These are phyloP conservation scores for Poeciliopsis turneri DNA, from an alignment of 2,797 vertebrate genomes.

Conservation along the genomic window DNA sequence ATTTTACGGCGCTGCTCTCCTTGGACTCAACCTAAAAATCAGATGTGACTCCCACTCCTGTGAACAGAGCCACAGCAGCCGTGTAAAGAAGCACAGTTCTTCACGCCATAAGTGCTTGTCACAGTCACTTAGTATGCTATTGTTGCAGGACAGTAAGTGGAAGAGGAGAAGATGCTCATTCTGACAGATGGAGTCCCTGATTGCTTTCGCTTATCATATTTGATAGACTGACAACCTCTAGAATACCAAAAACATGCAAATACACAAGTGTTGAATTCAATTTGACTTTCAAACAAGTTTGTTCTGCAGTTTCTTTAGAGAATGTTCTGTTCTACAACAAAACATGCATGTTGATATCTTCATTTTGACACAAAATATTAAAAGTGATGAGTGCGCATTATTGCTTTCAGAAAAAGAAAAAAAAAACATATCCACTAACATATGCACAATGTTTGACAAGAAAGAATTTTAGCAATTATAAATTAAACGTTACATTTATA, in stretches of 20 bases:
- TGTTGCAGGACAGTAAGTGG: constrained; percentile 47
- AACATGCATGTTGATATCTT: not conserved
- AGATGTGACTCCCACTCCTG: constrained; percentile 42
- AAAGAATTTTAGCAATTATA: not conserved
- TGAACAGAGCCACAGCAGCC: constrained; percentile 39
- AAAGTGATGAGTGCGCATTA: not conserved
- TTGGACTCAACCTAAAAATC: constrained; percentile 49
- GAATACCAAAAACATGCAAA: constrained; percentile 7
- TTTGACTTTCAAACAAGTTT: not conserved
- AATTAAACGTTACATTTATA: not conserved
- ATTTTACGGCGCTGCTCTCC: constrained; percentile 43
- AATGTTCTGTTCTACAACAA: not conserved
- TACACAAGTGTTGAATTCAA: not conserved
- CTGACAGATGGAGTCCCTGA: constrained; percentile 45
- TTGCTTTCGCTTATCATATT: constrained; percentile 36
- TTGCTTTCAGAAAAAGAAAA: not conserved
- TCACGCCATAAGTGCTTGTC: constrained; percentile 50
- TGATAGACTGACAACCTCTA: not conserved
- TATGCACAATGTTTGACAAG: not conserved
- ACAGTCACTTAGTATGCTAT: constrained; percentile 46
- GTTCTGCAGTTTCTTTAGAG: not conserved
- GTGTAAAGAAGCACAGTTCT: constrained; percentile 44
- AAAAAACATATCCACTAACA: not conserved
- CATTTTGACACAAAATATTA: not conserved
- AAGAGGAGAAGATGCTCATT: constrained; percentile 25